Conservation (phyloP, 2,888 invertebrate species). For the Mantis religiosa region DNA sequence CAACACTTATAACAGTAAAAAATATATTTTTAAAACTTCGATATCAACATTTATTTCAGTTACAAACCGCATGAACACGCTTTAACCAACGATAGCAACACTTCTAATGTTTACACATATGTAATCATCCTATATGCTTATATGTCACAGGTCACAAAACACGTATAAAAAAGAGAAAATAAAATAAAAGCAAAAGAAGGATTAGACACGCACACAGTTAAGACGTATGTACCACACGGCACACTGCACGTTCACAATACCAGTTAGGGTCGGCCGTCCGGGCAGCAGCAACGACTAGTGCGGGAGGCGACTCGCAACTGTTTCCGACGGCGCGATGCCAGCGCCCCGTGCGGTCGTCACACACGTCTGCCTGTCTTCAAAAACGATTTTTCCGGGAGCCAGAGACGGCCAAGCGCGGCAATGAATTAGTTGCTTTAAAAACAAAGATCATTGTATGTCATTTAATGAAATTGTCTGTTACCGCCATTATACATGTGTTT, state of each 20-base stretch:
- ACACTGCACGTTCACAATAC: slow-evolving; percentile 7
- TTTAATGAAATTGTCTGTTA: not conserved
- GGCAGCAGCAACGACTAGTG: not conserved
- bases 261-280: not conserved
- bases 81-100: not conserved
- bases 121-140: not conserved
- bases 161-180: not conserved
- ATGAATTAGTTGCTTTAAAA: not conserved
- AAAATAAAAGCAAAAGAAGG: slow-evolving; percentile 2
- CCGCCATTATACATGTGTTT: not conserved
- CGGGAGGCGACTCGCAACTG: slow-evolving; percentile 4
- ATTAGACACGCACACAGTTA: not conserved
- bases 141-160: not conserved
- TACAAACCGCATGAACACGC: not conserved
- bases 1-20: slow-evolving; percentile 4
- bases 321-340: slow-evolving; percentile 11
- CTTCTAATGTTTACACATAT: not conserved
- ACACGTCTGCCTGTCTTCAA: not conserved
- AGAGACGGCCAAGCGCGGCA: not conserved
- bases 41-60: not conserved
- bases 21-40: not conserved
- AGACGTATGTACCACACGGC: not conserved
- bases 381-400: not conserved
- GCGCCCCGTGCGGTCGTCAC: slow-evolving; percentile 10
- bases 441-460: not conserved